Conservation (phyloP, 2,888 invertebrate species). For the Acleris cristana region DNA sequence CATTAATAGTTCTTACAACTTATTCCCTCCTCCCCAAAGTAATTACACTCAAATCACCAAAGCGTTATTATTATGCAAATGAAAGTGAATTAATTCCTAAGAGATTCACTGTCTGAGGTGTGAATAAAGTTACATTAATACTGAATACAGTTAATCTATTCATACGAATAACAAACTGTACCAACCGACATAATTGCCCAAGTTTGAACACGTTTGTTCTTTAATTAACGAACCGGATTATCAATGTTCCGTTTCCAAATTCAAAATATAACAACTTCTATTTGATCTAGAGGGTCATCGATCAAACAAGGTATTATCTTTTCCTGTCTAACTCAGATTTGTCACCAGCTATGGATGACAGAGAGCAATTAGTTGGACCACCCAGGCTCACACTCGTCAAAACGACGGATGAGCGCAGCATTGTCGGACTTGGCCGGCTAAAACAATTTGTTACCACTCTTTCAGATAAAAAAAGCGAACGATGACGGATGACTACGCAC, state of each 20-base stretch:
- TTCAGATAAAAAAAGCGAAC: constrained; percentile 38
- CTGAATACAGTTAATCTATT: constrained; percentile 37
- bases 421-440: constrained; percentile 49
- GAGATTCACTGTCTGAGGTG: constrained; percentile 36
- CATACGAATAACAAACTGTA: constrained; percentile 31
- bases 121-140: constrained; percentile 32
- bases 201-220: constrained; percentile 14
- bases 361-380: constrained; percentile 65
- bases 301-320: constrained; percentile 55
- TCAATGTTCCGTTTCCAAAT: constrained; percentile 30
- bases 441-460: constrained; percentile 54
- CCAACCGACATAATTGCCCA: constrained; percentile 28
- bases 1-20: constrained; percentile 30
- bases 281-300: constrained; percentile 40
- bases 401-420: constrained; percentile 47
- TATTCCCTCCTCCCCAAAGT: constrained; percentile 56
- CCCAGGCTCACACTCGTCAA: constrained; percentile 53
- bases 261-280: constrained; percentile 37
- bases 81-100: constrained; percentile 55
- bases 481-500: constrained; percentile 38
- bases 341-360: constrained; percentile 56
- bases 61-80: constrained; percentile 73
- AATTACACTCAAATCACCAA: constrained; percentile 65
- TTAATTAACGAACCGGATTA: constrained; percentile 33
- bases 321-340: constrained; percentile 56